Percentiles rank a stretch among this genome's conserved stretches.
Conservation (phyloP, 2,113 vertebrate species). For the Numenius arquata region DNA sequence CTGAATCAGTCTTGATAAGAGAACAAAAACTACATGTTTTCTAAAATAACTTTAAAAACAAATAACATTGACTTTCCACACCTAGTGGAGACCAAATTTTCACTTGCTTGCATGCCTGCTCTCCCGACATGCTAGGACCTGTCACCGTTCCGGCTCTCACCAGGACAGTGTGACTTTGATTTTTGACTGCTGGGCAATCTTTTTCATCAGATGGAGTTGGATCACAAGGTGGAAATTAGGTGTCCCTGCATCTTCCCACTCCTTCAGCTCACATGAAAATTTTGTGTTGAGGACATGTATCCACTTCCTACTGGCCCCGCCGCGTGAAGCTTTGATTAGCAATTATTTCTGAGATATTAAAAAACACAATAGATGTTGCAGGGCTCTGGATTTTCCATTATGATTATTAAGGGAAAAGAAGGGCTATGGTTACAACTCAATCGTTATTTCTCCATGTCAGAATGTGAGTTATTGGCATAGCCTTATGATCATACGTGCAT, state of each 20-base stretch:
- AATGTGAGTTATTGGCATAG: background rate
- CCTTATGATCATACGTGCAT: background rate
- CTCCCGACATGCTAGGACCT: slow-evolving; percentile 71
- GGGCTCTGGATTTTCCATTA: slow-evolving; percentile 35
- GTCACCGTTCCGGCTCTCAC: slow-evolving; percentile 64
- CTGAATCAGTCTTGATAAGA: background rate
- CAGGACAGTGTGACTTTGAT: slow-evolving; percentile 73
- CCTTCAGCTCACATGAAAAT: slow-evolving; percentile 65
- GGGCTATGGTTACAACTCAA: background rate
- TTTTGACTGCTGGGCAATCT: slow-evolving; percentile 83
- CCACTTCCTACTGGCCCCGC: slow-evolving; percentile 50
- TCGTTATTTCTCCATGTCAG: slow-evolving; percentile 19
- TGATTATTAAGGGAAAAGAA: slow-evolving; percentile 5
- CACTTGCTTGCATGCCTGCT: slow-evolving; percentile 71
- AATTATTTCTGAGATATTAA: slow-evolving; percentile 74
- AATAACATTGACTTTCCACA: slow-evolving; percentile 72
- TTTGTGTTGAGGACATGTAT: slow-evolving; percentile 45
- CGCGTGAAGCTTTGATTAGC: slow-evolving; percentile 55
- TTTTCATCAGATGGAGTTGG: slow-evolving; percentile 81
- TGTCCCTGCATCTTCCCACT: slow-evolving; percentile 78
- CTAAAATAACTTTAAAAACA: slow-evolving; percentile 70
- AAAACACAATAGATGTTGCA: slow-evolving; percentile 61
- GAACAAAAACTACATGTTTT: slow-evolving; percentile 56
- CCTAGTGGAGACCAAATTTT: slow-evolving; percentile 77
- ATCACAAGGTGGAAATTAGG: slow-evolving; percentile 85